These are phyloP conservation scores for Pteruthius melanotis DNA, from an alignment of 2,113 vertebrate species.

Conservation along the genomic window DNA sequence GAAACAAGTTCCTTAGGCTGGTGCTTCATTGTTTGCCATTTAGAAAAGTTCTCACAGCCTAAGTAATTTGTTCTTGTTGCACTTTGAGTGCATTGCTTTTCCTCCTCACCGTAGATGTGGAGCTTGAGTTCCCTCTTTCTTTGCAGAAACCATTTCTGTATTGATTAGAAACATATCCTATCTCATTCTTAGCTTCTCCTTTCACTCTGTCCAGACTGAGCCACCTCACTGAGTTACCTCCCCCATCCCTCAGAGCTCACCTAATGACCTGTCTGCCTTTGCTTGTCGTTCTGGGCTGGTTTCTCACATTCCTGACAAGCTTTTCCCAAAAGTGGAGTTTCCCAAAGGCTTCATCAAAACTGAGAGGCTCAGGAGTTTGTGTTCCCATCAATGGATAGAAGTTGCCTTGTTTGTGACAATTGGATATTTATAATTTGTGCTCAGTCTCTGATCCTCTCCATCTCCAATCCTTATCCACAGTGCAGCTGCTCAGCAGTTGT, in stretches of 20 bases:
- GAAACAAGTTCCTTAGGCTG: background rate
- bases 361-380: background rate
- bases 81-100: background rate
- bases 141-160: background rate
- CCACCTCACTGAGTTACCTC: background rate
- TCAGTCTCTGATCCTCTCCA: background rate
- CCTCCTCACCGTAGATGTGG: background rate
- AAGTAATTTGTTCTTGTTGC: background rate
- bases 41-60: background rate
- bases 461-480: background rate
- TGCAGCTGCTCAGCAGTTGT: conserved; percentile 17
- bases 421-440: background rate
- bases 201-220: background rate
- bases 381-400: background rate
- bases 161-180: background rate
- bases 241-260: background rate
- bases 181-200: background rate
- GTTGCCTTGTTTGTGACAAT: background rate
- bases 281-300: rapidly evolving
- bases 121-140: background rate
- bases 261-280: background rate
- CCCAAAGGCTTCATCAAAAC: background rate
- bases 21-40: background rate
- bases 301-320: background rate
- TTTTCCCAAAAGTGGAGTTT: background rate